Conservation (phyloP, 2,888 invertebrate species). For the Cinara cedri region DNA sequence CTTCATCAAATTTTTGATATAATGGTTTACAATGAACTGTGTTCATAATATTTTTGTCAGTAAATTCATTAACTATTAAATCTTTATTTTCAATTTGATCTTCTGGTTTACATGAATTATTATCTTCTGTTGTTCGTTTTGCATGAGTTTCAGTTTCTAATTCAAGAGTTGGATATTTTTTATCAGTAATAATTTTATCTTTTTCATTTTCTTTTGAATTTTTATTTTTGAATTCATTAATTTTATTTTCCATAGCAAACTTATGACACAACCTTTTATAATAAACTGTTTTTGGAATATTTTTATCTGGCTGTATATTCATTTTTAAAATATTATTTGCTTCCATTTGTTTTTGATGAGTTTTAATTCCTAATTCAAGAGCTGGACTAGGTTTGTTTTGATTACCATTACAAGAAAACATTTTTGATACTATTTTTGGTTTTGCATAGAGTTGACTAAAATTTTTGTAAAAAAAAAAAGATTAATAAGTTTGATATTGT, state of each 20-base stretch:
- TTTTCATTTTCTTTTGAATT: no score
- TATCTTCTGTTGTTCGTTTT: background rate
- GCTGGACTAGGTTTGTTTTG: no score
- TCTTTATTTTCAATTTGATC: background rate
- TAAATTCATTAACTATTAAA: background rate
- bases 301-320: no score
- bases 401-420: slow-evolving; percentile 5
- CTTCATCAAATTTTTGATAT: slow-evolving; percentile 30
- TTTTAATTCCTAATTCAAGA: no score
- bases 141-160: background rate
- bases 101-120: background rate
- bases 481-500: background rate
- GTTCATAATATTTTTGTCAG: slow-evolving; percentile 22
- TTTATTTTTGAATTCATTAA: no score
- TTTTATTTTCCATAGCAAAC: no score
- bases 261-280: no score
- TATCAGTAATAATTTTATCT: no score
- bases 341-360: no score
- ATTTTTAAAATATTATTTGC: no score
- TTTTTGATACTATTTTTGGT: slow-evolving; percentile 11
- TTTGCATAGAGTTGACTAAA: background rate
- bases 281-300: no score
- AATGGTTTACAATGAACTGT: slow-evolving; percentile 39
- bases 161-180: no score
- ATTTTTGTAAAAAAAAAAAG: background rate